A percentile compares a stretch with the other conserved stretches of the same genome.
These are phyloP conservation scores for Cybosia mesomella DNA, from an alignment of 2,888 invertebrate genomes.

Conservation along the genomic window DNA sequence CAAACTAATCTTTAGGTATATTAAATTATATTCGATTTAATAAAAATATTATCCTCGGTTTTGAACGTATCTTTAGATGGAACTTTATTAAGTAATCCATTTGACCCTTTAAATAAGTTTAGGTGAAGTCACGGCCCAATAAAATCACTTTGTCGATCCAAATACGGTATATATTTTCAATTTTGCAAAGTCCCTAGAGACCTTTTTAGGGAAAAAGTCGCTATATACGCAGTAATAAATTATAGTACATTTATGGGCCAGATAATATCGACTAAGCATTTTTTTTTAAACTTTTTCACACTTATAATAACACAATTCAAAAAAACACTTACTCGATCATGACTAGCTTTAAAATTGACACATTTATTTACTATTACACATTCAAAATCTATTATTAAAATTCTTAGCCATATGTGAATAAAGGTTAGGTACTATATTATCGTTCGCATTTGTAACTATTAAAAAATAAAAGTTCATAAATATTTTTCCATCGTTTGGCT, in stretches of 20 bases:
- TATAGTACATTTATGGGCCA: constrained; percentile 32
- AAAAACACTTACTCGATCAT: not conserved
- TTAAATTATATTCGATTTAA: not conserved
- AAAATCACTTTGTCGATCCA: constrained; percentile 52
- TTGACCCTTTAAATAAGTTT: constrained; percentile 53
- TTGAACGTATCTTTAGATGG: constrained; percentile 17
- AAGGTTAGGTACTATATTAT: not conserved
- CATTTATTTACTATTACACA: not conserved
- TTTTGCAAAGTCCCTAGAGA: constrained; percentile 43
- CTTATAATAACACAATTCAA: not conserved
- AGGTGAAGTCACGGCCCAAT: constrained; percentile 41
- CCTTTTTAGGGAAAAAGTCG: constrained; percentile 39
- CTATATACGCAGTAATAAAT: constrained; percentile 50
- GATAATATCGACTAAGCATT: constrained; percentile 14
- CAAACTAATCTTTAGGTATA: not conserved
- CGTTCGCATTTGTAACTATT: constrained; percentile 8
- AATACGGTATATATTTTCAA: constrained; percentile 43
- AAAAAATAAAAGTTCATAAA: constrained; percentile 40
- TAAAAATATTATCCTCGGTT: constrained; percentile 10
- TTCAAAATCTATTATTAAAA: not conserved
- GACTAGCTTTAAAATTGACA: not conserved
- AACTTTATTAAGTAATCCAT: constrained; percentile 50
- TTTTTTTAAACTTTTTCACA: not conserved
- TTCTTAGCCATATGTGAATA: not conserved
- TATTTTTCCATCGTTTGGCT: constrained; percentile 62